Percentiles rank a stretch among this genome's conserved stretches.
These are phyloP conservation scores for Danio choprae DNA, from an alignment of 2,797 vertebrate genomes.

Conservation along the genomic window DNA sequence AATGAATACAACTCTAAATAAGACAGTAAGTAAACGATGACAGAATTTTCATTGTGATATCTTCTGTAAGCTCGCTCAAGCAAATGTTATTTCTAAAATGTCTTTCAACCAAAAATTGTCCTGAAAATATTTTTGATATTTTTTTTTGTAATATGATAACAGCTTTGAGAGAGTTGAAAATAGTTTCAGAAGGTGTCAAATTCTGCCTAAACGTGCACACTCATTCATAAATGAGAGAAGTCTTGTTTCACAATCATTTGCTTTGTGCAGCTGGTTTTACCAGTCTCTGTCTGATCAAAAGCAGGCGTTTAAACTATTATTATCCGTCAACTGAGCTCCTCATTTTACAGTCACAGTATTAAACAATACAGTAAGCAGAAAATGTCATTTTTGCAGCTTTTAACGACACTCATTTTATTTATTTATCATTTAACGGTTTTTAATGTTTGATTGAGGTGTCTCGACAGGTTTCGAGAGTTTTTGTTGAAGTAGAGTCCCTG, in stretches of 20 bases:
- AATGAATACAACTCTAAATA: too few species aligned
- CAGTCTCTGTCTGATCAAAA: background rate
- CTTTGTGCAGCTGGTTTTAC: slow-evolving; percentile 4
- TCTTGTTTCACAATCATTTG: background rate
- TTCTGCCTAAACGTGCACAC: background rate
- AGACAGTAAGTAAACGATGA: background rate
- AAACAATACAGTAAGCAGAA: background rate
- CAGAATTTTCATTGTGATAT: too few species aligned
- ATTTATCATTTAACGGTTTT: too few species aligned
- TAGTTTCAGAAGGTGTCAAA: background rate
- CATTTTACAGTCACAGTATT: background rate
- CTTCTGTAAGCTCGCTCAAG: too few species aligned
- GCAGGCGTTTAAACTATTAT: background rate
- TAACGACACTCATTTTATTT: background rate
- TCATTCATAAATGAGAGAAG: background rate
- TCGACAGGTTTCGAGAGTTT: background rate
- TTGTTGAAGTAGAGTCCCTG: too few species aligned
- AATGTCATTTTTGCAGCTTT: background rate
- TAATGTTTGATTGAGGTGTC: background rate
- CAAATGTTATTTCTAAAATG: too few species aligned
- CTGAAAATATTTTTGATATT: too few species aligned
- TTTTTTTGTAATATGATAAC: too few species aligned
- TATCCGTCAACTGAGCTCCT: background rate
- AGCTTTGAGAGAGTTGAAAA: background rate
- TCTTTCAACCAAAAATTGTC: too few species aligned